Evolutionary conservation across 2,888 invertebrate genomes (phyloP).

Genomic region (Apotomis capreana): DNA sequence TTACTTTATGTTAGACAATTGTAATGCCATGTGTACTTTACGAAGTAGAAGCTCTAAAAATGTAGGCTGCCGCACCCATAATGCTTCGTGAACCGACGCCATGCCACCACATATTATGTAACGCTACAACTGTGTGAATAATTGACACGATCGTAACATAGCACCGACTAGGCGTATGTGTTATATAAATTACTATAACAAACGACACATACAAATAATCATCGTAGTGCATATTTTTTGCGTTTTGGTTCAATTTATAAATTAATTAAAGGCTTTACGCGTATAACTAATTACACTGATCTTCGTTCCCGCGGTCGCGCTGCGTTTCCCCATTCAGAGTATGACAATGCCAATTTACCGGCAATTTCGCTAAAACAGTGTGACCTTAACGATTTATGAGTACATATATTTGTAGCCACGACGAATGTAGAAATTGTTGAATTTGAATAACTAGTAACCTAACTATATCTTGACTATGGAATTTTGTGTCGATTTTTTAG

Average conservation of each 20-base stretch:
- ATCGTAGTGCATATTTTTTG: too few species aligned
- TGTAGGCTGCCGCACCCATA: slow-evolving; percentile 37
- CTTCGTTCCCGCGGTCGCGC: too few species aligned
- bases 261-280: too few species aligned
- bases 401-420: neutral
- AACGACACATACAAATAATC: too few species aligned
- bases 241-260: too few species aligned
- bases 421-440: too few species aligned
- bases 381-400: neutral
- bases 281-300: too few species aligned
- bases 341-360: slow-evolving; percentile 11
- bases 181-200: neutral
- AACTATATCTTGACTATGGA: too few species aligned
- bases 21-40: neutral
- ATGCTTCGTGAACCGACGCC: slow-evolving; percentile 19
- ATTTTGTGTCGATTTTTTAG: too few species aligned
- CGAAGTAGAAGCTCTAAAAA: slow-evolving; percentile 24
- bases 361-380: slow-evolving; percentile 17
- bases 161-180: slow-evolving; percentile 2
- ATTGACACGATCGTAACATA: slow-evolving; percentile 21
- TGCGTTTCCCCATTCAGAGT: neutral
- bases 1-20: too few species aligned
- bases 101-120: slow-evolving; percentile 23
- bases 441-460: too few species aligned
- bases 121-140: slow-evolving; percentile 24